Conservation (phyloP, 2,888 invertebrate species). For the Stenodema calcarata region DNA sequence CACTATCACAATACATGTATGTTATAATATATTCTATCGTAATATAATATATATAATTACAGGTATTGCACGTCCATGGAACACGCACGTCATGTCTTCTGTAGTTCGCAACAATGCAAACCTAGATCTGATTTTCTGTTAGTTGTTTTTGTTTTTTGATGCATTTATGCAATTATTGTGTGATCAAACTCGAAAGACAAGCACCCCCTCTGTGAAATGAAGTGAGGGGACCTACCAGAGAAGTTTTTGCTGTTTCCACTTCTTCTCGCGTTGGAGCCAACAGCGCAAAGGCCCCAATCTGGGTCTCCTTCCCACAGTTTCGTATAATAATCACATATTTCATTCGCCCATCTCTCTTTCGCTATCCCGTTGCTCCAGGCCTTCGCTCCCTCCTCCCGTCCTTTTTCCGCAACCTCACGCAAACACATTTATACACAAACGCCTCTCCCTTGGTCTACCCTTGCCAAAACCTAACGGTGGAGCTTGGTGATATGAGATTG, state of each 20-base stretch:
- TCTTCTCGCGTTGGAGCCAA: background rate
- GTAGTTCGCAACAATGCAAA: too few relatives aligned
- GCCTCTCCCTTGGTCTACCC: background rate
- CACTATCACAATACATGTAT: too few relatives aligned
- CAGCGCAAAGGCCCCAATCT: background rate
- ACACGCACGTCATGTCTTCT: too few relatives aligned
- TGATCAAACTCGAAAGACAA: background rate
- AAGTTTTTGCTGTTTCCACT: background rate
- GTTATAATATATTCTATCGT: too few relatives aligned
- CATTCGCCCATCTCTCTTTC: slow-evolving; percentile 4
- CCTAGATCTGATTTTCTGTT: too few relatives aligned
- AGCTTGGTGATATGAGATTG: slow-evolving; percentile 25
- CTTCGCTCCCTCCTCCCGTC: background rate
- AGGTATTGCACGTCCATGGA: too few relatives aligned
- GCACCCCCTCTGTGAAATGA: background rate
- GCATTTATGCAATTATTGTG: background rate
- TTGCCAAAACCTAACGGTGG: background rate
- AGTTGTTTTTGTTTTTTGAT: too few relatives aligned
- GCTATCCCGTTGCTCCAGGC: background rate
- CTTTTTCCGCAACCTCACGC: background rate
- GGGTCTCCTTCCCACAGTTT: slow-evolving; percentile 8
- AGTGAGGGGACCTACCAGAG: background rate
- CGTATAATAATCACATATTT: slow-evolving; percentile 33
- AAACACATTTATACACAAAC: slow-evolving; percentile 13
- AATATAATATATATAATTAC: too few relatives aligned